Evolutionary conservation across 2,888 invertebrate species (phyloP), one percentile per base, ranked within the genome.

Genomic region (Fragum sueziense): DNA sequence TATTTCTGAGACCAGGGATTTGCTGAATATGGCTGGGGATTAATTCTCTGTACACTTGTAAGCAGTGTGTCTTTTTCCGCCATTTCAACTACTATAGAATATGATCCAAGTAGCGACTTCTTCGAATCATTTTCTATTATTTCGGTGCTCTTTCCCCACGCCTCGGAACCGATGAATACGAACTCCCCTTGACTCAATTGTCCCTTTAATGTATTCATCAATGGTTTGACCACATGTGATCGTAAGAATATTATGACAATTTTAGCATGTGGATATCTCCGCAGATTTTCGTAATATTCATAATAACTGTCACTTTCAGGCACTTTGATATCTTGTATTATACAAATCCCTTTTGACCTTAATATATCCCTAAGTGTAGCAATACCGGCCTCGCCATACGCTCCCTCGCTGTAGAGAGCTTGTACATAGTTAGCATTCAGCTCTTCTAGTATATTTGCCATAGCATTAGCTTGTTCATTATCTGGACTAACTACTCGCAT

Each of bases 111-210:
- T 4, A 80, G 51, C n/a, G 68, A 65, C 9, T 57, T 65, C 25
- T 70, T 70, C 27, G 11, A 22, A n/a, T 74, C 75, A 20, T 54
- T 61, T 4, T 51, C 11, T 4, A 85, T 11, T 1, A 80, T 31
- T 14, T 76, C 70, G 0, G 11, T 14, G 22, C 70, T 77, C 11
- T 54, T 72, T 25, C 77, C 76, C 82, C 80, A 85, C 17, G 83
- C 70, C 51, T 82, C 82, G 1, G 86, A 86, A 2, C 83, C 86
- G 52, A 86, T 82, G 29, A 85, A 85, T 9, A 86, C 31, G 31
- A 85, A 86, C 20, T 85, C 79, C 2, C 83, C 85, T 33, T 54
- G 67, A 0, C 73, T 27, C 54, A 82, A 73, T 34, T 61, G 29
- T 17, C 27, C 22, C 3, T 65, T 34, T 0, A 85, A 17, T n/a